A percentile compares a stretch with the other conserved stretches of the same genome.
Evolutionary conservation across 2,888 invertebrate species (phyloP).

Genomic region (Sepioteuthis lessoniana): DNA sequence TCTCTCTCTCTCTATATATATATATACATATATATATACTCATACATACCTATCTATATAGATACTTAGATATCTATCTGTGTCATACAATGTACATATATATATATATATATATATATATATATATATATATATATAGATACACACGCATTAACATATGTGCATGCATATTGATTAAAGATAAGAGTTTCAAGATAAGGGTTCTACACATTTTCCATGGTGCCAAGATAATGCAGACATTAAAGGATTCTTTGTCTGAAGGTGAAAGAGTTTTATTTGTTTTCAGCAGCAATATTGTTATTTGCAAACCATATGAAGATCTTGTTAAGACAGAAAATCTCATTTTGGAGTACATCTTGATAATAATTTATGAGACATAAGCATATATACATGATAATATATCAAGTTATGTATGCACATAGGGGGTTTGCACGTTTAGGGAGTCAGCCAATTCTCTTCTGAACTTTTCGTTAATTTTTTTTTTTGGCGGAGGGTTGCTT

Average conservation of each 20-base stretch:
- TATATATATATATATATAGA: constrained; percentile 39
- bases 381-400: background rate
- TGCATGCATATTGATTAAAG: background rate
- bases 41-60: background rate
- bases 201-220: background rate
- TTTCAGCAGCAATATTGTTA: background rate
- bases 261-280: constrained; percentile 17
- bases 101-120: background rate
- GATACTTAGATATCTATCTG: background rate
- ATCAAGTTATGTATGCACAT: background rate
- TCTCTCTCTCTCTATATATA: background rate
- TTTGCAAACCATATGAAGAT: background rate
- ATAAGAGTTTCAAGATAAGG: constrained; percentile 2
- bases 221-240: background rate
- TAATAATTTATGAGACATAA: background rate
- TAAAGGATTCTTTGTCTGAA: background rate
- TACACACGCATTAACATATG: background rate
- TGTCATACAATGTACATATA: background rate
- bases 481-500: too few relatives aligned
- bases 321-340: constrained; percentile 33
- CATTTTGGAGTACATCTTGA: constrained; percentile 9
- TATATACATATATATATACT: background rate
- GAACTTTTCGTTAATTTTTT: too few relatives aligned
- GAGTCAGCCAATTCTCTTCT: background rate
- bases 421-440: background rate